Evolutionary conservation across 2,797 vertebrate genomes (phyloP), one percentile per base, ranked within the genome.

Genomic region (Loris lydekkerianus): DNA sequence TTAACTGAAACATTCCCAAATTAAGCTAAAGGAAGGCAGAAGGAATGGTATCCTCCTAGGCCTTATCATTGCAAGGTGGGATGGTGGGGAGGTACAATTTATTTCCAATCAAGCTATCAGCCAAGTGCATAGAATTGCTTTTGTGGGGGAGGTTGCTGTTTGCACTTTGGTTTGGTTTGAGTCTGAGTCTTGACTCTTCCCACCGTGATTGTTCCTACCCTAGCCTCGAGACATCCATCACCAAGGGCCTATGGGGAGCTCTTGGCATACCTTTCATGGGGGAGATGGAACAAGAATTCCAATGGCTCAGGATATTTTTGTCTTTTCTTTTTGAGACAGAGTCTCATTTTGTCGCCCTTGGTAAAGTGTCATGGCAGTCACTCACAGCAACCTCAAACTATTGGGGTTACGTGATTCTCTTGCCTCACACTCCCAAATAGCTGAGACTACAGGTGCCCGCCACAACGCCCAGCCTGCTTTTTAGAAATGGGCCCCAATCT

Each of bases 201-300:
- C 65, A 95, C 72, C 49, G 23, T 25, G 40, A 91, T 60, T 86
- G 87, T 72, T 94, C 82, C 67, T 90, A 93, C 90, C 60, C 11
- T 43, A 63, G 83, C 81, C 95, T 94, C 23, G 23, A 1, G 89
- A 83, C 91, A 97, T 98, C 96, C 97, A 98, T 97, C 96, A 97
- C 94, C 96, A 92, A 97, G 95, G 94, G 97, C 94, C 75, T 91
- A 96, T 97, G 89, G 96, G 97, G 97, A 93, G 97, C 84, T 97
- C 95, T 97, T 97, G 97, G 96, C 67, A 91, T 86, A 97, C 75
- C 95, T 97, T 98, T 96, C 93, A 97, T 53, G 49, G 93, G 88
- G 88, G 75, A 97, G 93, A 97, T 97, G 94, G 95, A 97, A 97
- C 89, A 95, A 95, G 94, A 98, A 96, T 97, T 95, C 97, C 97